These are phyloP conservation scores for Hippoglossus hippoglossus DNA, from an alignment of 2,797 vertebrate species.

Conservation along the genomic window DNA sequence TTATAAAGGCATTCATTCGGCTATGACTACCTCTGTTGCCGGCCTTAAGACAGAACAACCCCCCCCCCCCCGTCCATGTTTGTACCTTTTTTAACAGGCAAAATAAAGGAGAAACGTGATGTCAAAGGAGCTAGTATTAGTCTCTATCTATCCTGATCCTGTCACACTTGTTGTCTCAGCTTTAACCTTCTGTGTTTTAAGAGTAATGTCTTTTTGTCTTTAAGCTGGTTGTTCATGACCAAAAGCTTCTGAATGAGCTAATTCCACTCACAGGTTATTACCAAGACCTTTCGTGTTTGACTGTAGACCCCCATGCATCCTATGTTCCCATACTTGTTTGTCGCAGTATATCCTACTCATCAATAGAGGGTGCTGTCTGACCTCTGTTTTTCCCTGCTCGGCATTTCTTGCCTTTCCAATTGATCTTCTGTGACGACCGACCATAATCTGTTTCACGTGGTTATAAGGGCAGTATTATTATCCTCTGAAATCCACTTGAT, in stretches of 20 bases:
- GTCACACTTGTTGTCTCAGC: no score
- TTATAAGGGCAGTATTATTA: conserved; percentile 51
- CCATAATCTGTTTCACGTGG: conserved; percentile 53
- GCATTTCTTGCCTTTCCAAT: conserved; percentile 31
- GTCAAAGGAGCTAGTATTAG: neutral
- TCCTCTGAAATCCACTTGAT: conserved; percentile 47
- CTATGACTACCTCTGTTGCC: neutral
- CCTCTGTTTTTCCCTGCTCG: conserved; percentile 25
- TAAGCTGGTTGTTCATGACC: neutral
- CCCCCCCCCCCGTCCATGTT: neutral
- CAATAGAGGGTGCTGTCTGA: conserved; percentile 61
- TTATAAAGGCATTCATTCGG: neutral
- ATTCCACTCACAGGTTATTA: neutral
- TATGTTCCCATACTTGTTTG: neutral
- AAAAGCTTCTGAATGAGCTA: no score
- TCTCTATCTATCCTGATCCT: neutral
- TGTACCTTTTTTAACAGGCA: no score
- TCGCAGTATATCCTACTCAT: conserved; percentile 23
- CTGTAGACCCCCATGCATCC: neutral
- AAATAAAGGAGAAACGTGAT: no score
- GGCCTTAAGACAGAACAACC: neutral
- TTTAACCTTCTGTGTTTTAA: no score
- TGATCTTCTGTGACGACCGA: conserved; percentile 50
- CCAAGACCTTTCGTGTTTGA: conserved; percentile 5
- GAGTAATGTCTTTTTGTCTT: no score